phyloP scores from a whole-genome alignment of 1,140 invertebrate species.

The Drosophila littoralis region DNA sequence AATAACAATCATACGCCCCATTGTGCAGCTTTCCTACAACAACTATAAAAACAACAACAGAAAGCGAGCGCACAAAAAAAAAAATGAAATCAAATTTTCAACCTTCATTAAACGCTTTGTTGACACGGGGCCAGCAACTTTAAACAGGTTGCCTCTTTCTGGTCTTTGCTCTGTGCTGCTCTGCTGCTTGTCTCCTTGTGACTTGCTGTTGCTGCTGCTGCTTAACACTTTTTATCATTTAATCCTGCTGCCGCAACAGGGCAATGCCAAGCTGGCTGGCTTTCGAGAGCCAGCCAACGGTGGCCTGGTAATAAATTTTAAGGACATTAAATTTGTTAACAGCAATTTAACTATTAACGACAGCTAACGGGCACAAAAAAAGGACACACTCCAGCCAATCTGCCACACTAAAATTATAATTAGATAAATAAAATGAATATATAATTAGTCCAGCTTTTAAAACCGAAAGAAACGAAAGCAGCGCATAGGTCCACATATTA shows the following conservation, averaged over 20 bases:
- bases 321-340: conserved; percentile 71
- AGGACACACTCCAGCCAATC: neutral
- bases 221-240: conserved; percentile 65
- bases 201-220: conserved; percentile 27
- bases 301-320: conserved; percentile 58
- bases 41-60: conserved; percentile 8
- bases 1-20: conserved; percentile 71
- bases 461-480: too few relatives aligned
- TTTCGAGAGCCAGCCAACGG: conserved; percentile 3
- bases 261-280: conserved; percentile 31
- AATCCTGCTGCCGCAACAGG: conserved; percentile 51
- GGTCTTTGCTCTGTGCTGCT: conserved; percentile 1
- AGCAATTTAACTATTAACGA: conserved; percentile 70
- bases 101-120: conserved; percentile 67
- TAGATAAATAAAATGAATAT: neutral
- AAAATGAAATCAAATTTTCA: conserved; percentile 66
- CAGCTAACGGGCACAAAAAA: conserved; percentile 22
- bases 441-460: neutral
- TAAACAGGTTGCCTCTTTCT: conserved; percentile 43
- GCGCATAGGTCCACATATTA: too few relatives aligned
- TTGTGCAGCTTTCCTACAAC: conserved; percentile 47
- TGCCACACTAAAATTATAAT: neutral
- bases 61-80: conserved; percentile 14
- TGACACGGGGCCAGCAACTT: conserved; percentile 42
- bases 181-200: conserved; percentile 12